Base-by-base conservation (phyloP, 2,797 vertebrate species). In the Micromesistius poutassou region DNA sequence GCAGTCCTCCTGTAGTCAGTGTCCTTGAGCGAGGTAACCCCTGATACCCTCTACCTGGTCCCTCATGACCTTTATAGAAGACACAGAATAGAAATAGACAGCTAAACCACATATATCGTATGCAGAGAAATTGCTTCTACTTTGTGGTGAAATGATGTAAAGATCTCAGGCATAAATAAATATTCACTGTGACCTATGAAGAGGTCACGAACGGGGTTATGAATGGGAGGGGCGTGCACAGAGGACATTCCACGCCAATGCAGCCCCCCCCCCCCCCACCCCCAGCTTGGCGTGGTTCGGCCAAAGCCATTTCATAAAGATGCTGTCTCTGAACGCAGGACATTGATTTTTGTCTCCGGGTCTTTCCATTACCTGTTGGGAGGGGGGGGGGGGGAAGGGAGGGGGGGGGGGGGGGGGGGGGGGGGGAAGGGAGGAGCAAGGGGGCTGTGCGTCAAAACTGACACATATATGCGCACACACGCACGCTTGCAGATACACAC, bases 351-450 rank as follows among this genome's bases (percentile, higher is more conserved):
- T 85, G 82, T 89, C 83, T 85, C 87, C 85, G 85, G 87, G 87
- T 86, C 87, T 87, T 91, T 92, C 88, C 86, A 91, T 93, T 93
- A 94, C 93, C 92, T 94, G 93, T 93, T 92, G 93, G n/a, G n/a
- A n/a, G n/a, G n/a, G n/a, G n/a, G n/a, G n/a, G n/a, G 92, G 89
- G 92, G 82, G 83, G 79, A 92, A 89, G 92, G 31, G 86, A 36
- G 7, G 36, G 8, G 89, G 87, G 80, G n/a, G 70, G 55, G 81
- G 82, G 87, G 92, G 89, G 92, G 82, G 83, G 79, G n/a, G n/a
- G 92, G 89, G 92, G 82, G 83, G 79, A 92, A 89, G 92, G 31
- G 86, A 36, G 7, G 36, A 36, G 89, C 87, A 81, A n/a, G 70
- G 55, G 81, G 82, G 87, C 87, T 87, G 87, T 84, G 90, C 87